These are phyloP conservation scores for Leguminivora glycinivorella DNA, from an alignment of 1,140 invertebrate species.

Conservation along the genomic window DNA sequence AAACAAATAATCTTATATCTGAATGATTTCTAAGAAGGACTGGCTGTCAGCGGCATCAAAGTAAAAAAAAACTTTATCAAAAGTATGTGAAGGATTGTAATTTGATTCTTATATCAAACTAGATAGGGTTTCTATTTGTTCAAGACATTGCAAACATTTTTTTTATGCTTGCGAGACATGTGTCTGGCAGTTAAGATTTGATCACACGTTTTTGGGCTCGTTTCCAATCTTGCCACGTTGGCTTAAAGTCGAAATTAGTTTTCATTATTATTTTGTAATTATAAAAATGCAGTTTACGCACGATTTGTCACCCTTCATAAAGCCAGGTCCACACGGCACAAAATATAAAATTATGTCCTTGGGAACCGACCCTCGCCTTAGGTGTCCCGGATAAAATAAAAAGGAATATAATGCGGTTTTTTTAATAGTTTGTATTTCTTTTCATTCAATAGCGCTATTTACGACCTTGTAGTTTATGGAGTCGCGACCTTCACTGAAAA, in stretches of 20 bases:
- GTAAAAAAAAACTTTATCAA: background rate
- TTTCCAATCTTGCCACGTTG: background rate
- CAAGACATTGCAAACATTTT: background rate
- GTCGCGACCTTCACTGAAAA: constrained; percentile 9
- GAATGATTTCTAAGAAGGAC: constrained; percentile 55
- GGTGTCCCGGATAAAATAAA: constrained; percentile 49
- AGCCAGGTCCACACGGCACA: constrained; percentile 42
- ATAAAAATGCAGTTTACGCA: constrained; percentile 39
- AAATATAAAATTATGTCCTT: constrained; percentile 65
- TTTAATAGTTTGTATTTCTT: constrained; percentile 35
- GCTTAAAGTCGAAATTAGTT: background rate
- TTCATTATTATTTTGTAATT: constrained; percentile 6
- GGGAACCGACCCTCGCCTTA: constrained; percentile 53
- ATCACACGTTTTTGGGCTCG: background rate
- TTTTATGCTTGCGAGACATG: background rate
- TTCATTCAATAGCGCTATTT: constrained; percentile 14
- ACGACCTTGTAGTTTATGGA: constrained; percentile 14
- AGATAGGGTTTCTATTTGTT: background rate
- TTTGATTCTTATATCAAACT: constrained; percentile 37
- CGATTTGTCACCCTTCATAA: constrained; percentile 50
- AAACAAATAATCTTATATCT: constrained; percentile 56
- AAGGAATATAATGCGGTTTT: constrained; percentile 49
- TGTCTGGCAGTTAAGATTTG: constrained; percentile 16
- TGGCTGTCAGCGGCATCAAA: constrained; percentile 34
- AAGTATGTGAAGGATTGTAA: background rate